Percentiles rank a stretch among this genome's conserved stretches.
These are phyloP conservation scores for Acrossocheilus wenchowensis DNA, from an alignment of 2,797 vertebrate genomes.

Conservation along the genomic window DNA sequence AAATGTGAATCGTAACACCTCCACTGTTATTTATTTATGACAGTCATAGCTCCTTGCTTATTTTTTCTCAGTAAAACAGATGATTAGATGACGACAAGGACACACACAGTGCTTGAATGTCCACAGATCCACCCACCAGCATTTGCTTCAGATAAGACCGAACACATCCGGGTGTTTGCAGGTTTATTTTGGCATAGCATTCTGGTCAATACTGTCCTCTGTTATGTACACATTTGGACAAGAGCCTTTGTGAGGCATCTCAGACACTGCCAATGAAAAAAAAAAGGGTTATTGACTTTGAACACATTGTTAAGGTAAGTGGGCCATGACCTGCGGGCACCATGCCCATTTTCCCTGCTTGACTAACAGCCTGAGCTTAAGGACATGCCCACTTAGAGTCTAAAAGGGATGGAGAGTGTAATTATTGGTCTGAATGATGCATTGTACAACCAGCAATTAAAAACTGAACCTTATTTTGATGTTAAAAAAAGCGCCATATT, in stretches of 20 bases:
- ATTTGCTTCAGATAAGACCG: background rate
- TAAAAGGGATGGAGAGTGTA: slow-evolving; percentile 12
- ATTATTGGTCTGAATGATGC: slow-evolving; percentile 11
- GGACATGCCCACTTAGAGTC: slow-evolving; percentile 21
- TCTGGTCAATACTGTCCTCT: slow-evolving; percentile 2
- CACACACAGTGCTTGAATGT: background rate
- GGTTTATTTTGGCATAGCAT: background rate
- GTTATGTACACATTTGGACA: background rate
- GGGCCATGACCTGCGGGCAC: slow-evolving; percentile 46
- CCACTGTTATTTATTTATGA: slow-evolving; percentile 4
- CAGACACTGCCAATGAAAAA: background rate
- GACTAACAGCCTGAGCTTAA: slow-evolving; percentile 12
- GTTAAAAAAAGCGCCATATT: background rate
- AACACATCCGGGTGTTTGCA: slow-evolving; percentile 8
- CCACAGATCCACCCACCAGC: slow-evolving; percentile 2
- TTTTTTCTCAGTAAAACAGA: background rate
- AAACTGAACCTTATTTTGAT: background rate
- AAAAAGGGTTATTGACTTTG: slow-evolving; percentile 34
- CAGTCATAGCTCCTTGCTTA: background rate
- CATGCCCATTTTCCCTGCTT: slow-evolving; percentile 28
- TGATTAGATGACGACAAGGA: background rate
- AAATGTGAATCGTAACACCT: background rate
- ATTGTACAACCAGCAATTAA: background rate
- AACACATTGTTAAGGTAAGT: slow-evolving; percentile 44
- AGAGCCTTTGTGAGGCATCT: background rate